Base-by-base conservation (phyloP, 2,113 vertebrate species). In the Dromiciops gliroides region DNA sequence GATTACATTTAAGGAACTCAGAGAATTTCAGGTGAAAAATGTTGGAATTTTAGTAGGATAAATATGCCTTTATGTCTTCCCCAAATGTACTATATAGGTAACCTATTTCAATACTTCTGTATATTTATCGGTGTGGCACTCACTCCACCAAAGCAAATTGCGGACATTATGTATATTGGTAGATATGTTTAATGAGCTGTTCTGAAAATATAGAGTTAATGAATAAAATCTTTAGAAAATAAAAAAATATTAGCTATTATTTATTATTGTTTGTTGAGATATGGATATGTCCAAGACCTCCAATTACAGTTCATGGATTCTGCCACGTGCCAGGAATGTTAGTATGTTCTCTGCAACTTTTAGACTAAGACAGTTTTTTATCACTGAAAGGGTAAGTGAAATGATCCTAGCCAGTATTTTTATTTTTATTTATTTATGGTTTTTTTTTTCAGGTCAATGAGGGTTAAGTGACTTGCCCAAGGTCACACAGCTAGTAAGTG, bases 1-100 rank as follows among this genome's bases (percentile, higher is more conserved):
- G 19, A 83, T 93, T 94, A 8, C 47, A 97, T 95, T 95, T 92
- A 60, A 93, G 12, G 44, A 51, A n/a, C 92, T 96, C 5, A 44
- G 96, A 22, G 28, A 52, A 25, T 11, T 51, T 91, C 10, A 3
- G 56, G 7, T 92, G 93, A 90, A 92, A 48, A 25, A 92, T 51
- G 8, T 50, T 44, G 94, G 90, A 8, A 1, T 14, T 89, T 7
- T 26, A 90, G 37, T 48, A 92, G 0, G 95, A 89, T 37, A 67
- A 50, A 10, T 0, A 3, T 52, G 23, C 26, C 53, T 47, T 52
- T 24, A 47, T 6, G 14, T 51, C 9, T 91, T 53, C 37, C 26
- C 24, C 2, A 26, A 52, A 53, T 53, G 23, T 25, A 53, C 26
- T 91, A 10, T 75, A 44, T 47, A 26, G 51, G 11, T 91, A 53